Conservation (phyloP, 2,888 invertebrate species). For the Himalopsyche kuldschensis region DNA sequence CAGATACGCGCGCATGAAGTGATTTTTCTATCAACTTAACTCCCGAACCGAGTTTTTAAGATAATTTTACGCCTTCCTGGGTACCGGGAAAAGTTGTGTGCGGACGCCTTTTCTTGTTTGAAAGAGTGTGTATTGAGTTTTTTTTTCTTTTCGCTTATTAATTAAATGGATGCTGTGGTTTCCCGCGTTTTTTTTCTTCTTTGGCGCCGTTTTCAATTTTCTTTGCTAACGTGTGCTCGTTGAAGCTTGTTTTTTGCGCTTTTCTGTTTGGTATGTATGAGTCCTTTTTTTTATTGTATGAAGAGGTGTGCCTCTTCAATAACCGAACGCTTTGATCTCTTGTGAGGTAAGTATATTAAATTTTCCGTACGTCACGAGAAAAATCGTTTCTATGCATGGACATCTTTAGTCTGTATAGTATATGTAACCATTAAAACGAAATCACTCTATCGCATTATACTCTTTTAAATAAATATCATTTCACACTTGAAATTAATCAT, state of each 20-base stretch:
- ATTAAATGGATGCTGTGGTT: not conserved
- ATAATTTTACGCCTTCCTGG: not conserved
- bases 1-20: not conserved
- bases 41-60: not conserved
- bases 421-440: too few relatives aligned
- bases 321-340: not conserved
- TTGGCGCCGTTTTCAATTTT: not conserved
- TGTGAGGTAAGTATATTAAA: not conserved
- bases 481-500: too few relatives aligned
- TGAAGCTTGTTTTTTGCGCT: not conserved
- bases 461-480: too few relatives aligned
- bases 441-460: too few relatives aligned
- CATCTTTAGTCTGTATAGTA: too few relatives aligned
- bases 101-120: not conserved
- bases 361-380: not conserved
- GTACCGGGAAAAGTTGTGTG: not conserved
- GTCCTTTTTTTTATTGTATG: not conserved
- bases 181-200: not conserved
- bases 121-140: not conserved
- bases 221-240: not conserved
- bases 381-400: not conserved
- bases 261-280: not conserved
- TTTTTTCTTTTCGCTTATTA: not conserved
- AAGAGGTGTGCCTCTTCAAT: not conserved
- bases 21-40: not conserved